Percentiles rank a stretch among this genome's conserved stretches.
Conservation (phyloP, 2,888 invertebrate species). For the Willowsia nigromaculata region DNA sequence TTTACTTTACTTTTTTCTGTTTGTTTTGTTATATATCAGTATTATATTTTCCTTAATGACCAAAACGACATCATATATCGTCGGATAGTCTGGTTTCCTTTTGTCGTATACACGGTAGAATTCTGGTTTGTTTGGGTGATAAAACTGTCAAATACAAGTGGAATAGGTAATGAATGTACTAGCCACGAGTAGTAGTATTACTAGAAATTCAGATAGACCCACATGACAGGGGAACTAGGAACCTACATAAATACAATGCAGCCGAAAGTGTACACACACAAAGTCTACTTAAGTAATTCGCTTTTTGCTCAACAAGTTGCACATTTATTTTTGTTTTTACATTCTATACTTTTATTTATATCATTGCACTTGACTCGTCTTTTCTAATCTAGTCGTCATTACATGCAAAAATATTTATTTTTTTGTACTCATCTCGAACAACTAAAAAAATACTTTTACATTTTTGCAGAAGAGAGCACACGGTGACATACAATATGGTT, state of each 20-base stretch:
- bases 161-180: constrained; percentile 48
- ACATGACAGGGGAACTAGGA: neutral
- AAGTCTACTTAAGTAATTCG: neutral
- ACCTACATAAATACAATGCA: neutral
- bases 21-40: too few species aligned
- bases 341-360: constrained; percentile 7
- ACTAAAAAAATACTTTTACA: neutral
- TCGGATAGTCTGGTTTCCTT: constrained; percentile 57
- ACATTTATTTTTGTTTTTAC: constrained; percentile 22
- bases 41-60: constrained; percentile 39
- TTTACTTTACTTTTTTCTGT: too few species aligned
- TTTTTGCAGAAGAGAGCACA: neutral
- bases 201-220: neutral
- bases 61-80: constrained; percentile 43
- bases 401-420: neutral
- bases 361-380: neutral
- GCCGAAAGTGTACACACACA: neutral
- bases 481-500: neutral
- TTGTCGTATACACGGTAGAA: constrained; percentile 34
- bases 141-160: constrained; percentile 48
- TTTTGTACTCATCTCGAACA: neutral
- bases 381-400: neutral
- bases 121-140: constrained; percentile 59
- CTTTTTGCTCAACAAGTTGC: constrained; percentile 43
- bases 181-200: neutral